Evolutionary conservation across 2,113 vertebrate genomes (phyloP).

Genomic region (Tenebrosternarchus preto): DNA sequence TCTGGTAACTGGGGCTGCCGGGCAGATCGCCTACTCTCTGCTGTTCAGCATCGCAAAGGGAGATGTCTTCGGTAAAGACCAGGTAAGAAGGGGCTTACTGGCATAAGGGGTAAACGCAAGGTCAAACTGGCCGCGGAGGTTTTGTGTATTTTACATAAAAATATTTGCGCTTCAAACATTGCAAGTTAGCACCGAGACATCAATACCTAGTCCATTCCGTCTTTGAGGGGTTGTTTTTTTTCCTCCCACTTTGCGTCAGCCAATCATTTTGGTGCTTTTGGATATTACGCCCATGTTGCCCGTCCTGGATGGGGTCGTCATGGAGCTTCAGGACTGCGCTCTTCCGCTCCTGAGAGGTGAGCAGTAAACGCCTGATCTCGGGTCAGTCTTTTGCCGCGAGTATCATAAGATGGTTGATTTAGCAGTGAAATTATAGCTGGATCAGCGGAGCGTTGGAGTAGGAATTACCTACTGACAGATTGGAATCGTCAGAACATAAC

Average conservation of each 20-base stretch:
- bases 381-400: too few relatives aligned
- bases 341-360: constrained; percentile 89
- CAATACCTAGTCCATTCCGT: too few relatives aligned
- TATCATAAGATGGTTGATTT: too few relatives aligned
- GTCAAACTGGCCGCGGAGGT: too few relatives aligned
- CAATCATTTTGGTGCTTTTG: constrained; percentile 86
- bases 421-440: too few relatives aligned
- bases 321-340: constrained; percentile 97
- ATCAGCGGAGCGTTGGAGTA: too few relatives aligned
- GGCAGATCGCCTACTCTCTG: constrained; percentile 95
- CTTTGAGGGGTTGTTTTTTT: neutral
- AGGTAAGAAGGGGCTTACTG: constrained; percentile 72
- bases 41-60: constrained; percentile 96
- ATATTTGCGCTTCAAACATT: constrained; percentile 29
- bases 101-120: too few relatives aligned
- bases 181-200: neutral
- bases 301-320: constrained; percentile 91
- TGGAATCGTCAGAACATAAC: too few relatives aligned
- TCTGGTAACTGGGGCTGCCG: constrained; percentile 93
- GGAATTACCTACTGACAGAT: too few relatives aligned
- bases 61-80: constrained; percentile 95
- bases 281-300: constrained; percentile 96
- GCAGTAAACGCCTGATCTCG: neutral
- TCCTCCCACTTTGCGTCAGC: constrained; percentile 66
- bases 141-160: too few relatives aligned